Base-by-base conservation (phyloP, 1,140 invertebrate genomes). In the Nephila pilipes region DNA sequence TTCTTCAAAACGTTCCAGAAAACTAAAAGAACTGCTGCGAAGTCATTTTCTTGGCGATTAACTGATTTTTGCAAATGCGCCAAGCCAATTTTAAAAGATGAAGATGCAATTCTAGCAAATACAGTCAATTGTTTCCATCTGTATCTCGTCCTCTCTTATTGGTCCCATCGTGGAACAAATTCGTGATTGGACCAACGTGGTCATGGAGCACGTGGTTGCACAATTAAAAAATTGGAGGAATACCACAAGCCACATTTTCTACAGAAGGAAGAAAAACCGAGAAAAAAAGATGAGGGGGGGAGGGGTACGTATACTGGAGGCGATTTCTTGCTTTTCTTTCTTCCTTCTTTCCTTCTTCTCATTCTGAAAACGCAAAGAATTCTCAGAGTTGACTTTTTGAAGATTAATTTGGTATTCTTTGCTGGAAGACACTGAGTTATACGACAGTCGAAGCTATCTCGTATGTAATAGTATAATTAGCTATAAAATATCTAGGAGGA, bases 211-310 rank as follows among this genome's bases (percentile, higher is more conserved):
- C 36, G 87, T 88, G 87, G 32, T 88, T 54, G 87, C 63, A 32
- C 65, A 88, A 88, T 88, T 88, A 88, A 54, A 83, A 83, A 69
- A 88, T 69, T 65, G 60, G 60, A 88, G 69, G 87, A 88, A 36
- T 29, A 85, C 54, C 83, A 25, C 54, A 22, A 57, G 29, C 29
- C 25, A 29, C 55, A 75, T 75, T 75, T 75, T 32, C 46, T 46
- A 18, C 29, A 32, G 29, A 29, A 5, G 69, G 69, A 20, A 32
- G 69, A 75, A 32, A 65, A 75, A 22, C 18, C 22, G 2, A 55
- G 5, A 83, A 55, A 12, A 18, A 83, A 57, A 29, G 2, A 81
- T 3, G n/a, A 60, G 38, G 46, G 22, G 60, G 29, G 12, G 60
- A 87, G 32, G 1, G 36, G 8, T 36, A 88, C 54, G 75, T 4